These are phyloP conservation scores for Unio pictorum DNA, from an alignment of 2,888 invertebrate species.

Conservation along the genomic window DNA sequence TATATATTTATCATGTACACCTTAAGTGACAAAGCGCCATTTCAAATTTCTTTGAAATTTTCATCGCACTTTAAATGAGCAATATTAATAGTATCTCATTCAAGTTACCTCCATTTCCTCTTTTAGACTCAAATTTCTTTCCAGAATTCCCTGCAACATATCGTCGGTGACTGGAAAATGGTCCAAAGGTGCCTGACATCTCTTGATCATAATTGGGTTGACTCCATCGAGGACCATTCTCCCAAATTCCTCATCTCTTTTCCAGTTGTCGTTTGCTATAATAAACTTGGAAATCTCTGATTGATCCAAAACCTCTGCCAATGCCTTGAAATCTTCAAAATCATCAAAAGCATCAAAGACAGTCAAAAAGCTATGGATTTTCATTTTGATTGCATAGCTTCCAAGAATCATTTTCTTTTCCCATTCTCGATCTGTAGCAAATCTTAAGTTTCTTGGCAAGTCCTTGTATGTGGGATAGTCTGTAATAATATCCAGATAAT, in stretches of 20 bases:
- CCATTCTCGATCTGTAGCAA: slow-evolving; percentile 23
- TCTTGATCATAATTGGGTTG: slow-evolving; percentile 20
- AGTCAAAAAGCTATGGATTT: slow-evolving; percentile 24
- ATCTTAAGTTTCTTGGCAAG: slow-evolving; percentile 26
- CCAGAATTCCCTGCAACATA: slow-evolving; percentile 22
- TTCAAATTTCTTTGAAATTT: too few species aligned
- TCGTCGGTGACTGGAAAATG: slow-evolving; percentile 32
- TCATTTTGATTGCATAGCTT: slow-evolving; percentile 23
- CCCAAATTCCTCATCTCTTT: slow-evolving; percentile 31
- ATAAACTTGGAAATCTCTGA: slow-evolving; percentile 4
- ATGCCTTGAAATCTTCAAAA: slow-evolving; percentile 16
- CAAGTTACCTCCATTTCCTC: slow-evolving; percentile 28
- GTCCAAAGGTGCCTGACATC: slow-evolving; percentile 4
- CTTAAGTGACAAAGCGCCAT: too few species aligned
- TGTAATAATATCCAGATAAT: slow-evolving; percentile 5
- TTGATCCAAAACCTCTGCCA: slow-evolving; percentile 5
- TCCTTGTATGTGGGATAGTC: slow-evolving; percentile 19
- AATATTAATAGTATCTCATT: too few species aligned
- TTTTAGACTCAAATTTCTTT: slow-evolving; percentile 18
- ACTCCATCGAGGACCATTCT: slow-evolving; percentile 23
- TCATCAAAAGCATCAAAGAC: slow-evolving; percentile 30
- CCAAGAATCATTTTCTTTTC: slow-evolving; percentile 26
- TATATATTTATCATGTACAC: too few species aligned
- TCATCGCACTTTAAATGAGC: too few species aligned
- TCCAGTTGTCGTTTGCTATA: slow-evolving; percentile 24